Evolutionary conservation across 2,888 invertebrate genomes (phyloP), one percentile per base, ranked within the genome.

Genomic region (Drosophila bunnanda): DNA sequence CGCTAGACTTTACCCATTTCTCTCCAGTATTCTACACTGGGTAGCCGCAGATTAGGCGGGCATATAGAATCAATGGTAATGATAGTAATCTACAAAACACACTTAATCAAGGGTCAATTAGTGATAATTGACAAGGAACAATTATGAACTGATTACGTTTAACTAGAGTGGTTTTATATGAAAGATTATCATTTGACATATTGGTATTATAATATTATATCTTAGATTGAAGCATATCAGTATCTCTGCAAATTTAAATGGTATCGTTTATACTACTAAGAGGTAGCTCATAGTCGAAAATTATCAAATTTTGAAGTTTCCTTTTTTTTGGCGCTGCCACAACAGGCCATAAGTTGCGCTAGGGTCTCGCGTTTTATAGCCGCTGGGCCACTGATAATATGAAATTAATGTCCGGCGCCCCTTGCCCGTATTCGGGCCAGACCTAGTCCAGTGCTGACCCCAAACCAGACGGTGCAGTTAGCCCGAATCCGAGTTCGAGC

Each of bases 311-410:
- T 20, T 7, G 4, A 13, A 25, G 6, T 15, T 43, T 2, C 10
- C 25, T 25, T 12, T 38, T 25, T 46, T 46, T 55, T 39, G 25
- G 38, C 39, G 46, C 39, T 58, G 17, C 56, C 73, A 73, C 75
- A 73, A 73, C 61, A 69, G 55, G 60, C 75, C 75, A 72, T 82
- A 77, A 82, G 86, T 78, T 83, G 58, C 52, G 78, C 46, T 56
- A 22, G 61, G 72, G 65, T 70, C 70, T 72, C 76, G 75, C 78
- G 72, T 70, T 80, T 82, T 82, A 83, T 84, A 54, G 76, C 78
- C 78, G 38, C 56, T 41, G 68, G 69, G 53, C 70, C 62, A 58
- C 80, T 75, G 88, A 88, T 88, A 86, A 83, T 85, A 83, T 83
- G 84, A 83, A 86, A 86, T 86, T 81, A 88, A 86, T 88, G 80